Evolutionary conservation across 2,888 invertebrate genomes (phyloP), one percentile per base, ranked within the genome.

Genomic region (Xestia c-nigrum): DNA sequence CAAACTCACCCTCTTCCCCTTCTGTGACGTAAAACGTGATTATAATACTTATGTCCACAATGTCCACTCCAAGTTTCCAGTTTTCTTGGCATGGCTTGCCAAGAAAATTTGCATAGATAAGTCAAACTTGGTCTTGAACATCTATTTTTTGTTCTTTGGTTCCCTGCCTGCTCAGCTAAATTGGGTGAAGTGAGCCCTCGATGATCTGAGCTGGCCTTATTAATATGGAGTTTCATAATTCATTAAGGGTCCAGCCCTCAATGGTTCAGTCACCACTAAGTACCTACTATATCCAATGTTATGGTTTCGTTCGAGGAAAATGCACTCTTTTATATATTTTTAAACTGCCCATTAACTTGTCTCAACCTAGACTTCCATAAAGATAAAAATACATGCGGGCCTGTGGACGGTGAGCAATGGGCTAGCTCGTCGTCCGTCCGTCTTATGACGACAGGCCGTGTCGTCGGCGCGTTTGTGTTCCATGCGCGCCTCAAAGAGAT

Each of bases 21-120:
- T 81, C 59, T 81, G 76, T 46, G 38, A 19, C 10, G 38, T 52
- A 59, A 80, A 73, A 65, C 43, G 57, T 43, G 38, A 68, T 6
- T n/a, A 57, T 43, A 59, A 7, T 31, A 31, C 31, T 3, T 31
- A 31, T 31, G 31, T 31, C 31, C 31, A 31, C 31, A 31, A 31
- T 57, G 6, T 24, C 24, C 31, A 59, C 16, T 59, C 31, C 16
- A 31, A 31, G 31, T 31, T 16, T 59, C 14, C 57, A 57, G 6
- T 24, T 57, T 16, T 3, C 16, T 16, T 14, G 55, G 55, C n/a
- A 24, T 24, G 55, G 24, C 55, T 57, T 24, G 16, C 16, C 14
- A 24, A 24, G 24, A 59, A 59, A 59, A 59, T 57, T 57, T 57
- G 24, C 6, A 24, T 57, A 1, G 16, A 24, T 24, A 57, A 3